phyloP scores from a whole-genome alignment of 2,113 vertebrate genomes.

The Cyphomyrus discorhynchus region DNA sequence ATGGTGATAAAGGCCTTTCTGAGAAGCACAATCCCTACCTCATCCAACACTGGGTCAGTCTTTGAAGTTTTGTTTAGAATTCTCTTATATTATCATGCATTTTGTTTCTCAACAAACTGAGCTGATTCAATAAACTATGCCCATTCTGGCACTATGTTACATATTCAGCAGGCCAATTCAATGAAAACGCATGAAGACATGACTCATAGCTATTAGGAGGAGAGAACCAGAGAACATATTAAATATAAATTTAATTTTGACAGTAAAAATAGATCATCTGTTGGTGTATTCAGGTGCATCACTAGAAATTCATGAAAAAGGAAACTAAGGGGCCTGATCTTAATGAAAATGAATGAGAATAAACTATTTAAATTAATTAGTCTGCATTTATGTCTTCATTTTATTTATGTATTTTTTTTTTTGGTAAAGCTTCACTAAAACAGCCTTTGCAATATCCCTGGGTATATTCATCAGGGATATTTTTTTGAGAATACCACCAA shows the following conservation, averaged over 20 bases:
- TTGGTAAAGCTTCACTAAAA: not conserved
- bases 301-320: not conserved
- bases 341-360: not conserved
- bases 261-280: not conserved
- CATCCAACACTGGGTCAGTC: not conserved
- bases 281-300: not conserved
- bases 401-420: not conserved
- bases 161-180: not conserved
- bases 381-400: not conserved
- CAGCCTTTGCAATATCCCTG: not conserved
- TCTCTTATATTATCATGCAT: not conserved
- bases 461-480: not conserved
- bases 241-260: not conserved
- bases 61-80: not conserved
- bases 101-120: not conserved
- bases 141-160: not conserved
- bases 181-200: not conserved
- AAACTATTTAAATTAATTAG: not conserved
- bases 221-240: not conserved
- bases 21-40: not conserved
- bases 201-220: not conserved
- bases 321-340: not conserved
- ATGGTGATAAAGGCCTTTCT: not conserved
- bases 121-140: not conserved
- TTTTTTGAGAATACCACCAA: not conserved